A percentile compares a stretch with the other conserved stretches of the same genome.
Evolutionary conservation across 2,888 invertebrate genomes (phyloP).

Genomic region (Spilosoma lubricipeda): DNA sequence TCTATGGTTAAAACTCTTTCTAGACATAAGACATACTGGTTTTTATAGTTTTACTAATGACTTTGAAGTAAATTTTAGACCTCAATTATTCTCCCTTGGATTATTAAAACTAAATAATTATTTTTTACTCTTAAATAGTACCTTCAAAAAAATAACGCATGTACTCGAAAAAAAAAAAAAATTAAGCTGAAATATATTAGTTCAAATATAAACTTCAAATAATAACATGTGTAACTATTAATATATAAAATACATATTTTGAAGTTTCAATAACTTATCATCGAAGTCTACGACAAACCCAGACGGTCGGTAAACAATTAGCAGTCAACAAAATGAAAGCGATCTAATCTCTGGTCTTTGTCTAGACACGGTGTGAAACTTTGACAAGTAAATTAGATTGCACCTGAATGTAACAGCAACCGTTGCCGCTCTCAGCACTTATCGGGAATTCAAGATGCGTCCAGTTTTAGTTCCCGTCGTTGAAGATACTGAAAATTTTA

Average conservation of each 20-base stretch:
- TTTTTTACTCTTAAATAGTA: too few species aligned
- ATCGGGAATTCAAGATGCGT: constrained; percentile 61
- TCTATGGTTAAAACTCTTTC: too few species aligned
- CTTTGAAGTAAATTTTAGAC: too few species aligned
- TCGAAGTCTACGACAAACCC: constrained; percentile 16
- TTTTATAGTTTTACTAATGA: too few species aligned
- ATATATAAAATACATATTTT: not conserved
- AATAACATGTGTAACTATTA: not conserved
- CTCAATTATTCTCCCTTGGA: too few species aligned
- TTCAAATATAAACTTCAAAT: not conserved
- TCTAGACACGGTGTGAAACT: constrained; percentile 75
- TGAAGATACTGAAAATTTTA: not conserved
- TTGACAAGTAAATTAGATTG: constrained; percentile 80
- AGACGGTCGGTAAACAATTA: constrained; percentile 41
- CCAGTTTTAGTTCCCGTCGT: constrained; percentile 51
- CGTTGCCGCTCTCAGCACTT: constrained; percentile 73
- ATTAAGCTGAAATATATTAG: not conserved
- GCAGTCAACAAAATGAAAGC: constrained; percentile 56
- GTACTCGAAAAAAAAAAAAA: not conserved
- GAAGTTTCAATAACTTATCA: not conserved
- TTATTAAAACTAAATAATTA: too few species aligned
- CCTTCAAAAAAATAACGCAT: not conserved
- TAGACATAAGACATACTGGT: too few species aligned
- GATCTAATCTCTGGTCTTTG: constrained; percentile 48
- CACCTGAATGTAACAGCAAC: constrained; percentile 77